A percentile compares a stretch with the other conserved stretches of the same genome.
Evolutionary conservation across 2,113 vertebrate genomes (phyloP).

Genomic region (Bufo bufo): DNA sequence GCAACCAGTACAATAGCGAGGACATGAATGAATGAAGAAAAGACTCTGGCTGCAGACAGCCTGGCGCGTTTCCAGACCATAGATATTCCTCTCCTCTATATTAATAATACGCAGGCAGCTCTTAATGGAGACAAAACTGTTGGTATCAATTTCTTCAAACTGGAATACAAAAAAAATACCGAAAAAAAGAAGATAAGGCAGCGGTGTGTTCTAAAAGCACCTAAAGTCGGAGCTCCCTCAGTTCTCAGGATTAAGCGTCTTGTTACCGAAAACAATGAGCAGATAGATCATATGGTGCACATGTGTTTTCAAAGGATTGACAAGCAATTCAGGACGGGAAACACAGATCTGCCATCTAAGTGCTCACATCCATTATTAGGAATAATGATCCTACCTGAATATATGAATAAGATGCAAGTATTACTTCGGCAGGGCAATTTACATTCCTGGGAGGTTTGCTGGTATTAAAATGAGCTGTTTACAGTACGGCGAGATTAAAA

Average conservation of each 20-base stretch:
- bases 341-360: slow-evolving; percentile 69
- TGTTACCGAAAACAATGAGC: slow-evolving; percentile 64
- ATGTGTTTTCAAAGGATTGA: slow-evolving; percentile 72
- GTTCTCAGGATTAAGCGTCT: slow-evolving; percentile 60
- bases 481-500: slow-evolving; percentile 66
- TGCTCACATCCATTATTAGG: slow-evolving; percentile 75
- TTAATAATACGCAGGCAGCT: slow-evolving; percentile 54
- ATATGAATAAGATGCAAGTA: slow-evolving; percentile 69
- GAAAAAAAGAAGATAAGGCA: slow-evolving; percentile 4
- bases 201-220: slow-evolving; percentile 39
- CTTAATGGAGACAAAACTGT: slow-evolving; percentile 57
- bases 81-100: slow-evolving; percentile 32
- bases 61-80: slow-evolving; percentile 31
- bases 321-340: slow-evolving; percentile 67
- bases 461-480: slow-evolving; percentile 66
- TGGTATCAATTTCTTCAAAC: slow-evolving; percentile 48
- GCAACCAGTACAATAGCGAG: slow-evolving; percentile 1
- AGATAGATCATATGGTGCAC: slow-evolving; percentile 58
- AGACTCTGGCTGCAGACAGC: slow-evolving; percentile 25
- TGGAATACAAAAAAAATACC: background rate
- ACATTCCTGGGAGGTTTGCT: slow-evolving; percentile 70
- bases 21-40: slow-evolving; percentile 37
- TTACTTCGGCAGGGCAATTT: slow-evolving; percentile 67
- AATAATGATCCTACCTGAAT: slow-evolving; percentile 70
- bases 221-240: slow-evolving; percentile 56